Percentiles rank a stretch among this genome's conserved stretches.
These are phyloP conservation scores for Bombyx huttoni DNA, from an alignment of 2,888 invertebrate genomes.

Conservation along the genomic window DNA sequence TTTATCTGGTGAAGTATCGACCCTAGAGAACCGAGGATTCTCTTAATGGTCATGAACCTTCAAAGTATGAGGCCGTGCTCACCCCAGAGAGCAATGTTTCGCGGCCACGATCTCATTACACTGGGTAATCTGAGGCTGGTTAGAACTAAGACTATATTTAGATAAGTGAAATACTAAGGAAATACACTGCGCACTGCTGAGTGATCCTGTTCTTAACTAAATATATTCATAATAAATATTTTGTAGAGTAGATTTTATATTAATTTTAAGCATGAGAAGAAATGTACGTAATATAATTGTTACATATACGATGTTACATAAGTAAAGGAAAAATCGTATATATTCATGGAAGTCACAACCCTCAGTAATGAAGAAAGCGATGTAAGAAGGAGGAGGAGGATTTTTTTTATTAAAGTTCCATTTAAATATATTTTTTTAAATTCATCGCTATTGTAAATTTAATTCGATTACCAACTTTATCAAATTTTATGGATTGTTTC, in stretches of 20 bases:
- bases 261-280: too few species aligned
- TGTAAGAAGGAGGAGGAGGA: too few species aligned
- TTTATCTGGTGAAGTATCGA: slow-evolving; percentile 32
- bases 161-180: slow-evolving; percentile 18
- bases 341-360: too few species aligned
- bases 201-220: not conserved
- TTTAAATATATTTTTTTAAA: too few species aligned
- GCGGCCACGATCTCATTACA: slow-evolving; percentile 49
- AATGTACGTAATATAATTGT: too few species aligned
- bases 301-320: too few species aligned
- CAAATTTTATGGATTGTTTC: too few species aligned
- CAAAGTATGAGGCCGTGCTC: slow-evolving; percentile 39
- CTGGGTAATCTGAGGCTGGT: slow-evolving; percentile 43
- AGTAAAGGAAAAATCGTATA: too few species aligned
- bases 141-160: slow-evolving; percentile 32
- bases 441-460: too few species aligned
- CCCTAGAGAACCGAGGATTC: slow-evolving; percentile 32
- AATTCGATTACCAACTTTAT: too few species aligned
- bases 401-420: too few species aligned
- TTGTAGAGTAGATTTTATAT: not conserved
- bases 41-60: slow-evolving; percentile 48
- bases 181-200: not conserved
- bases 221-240: not conserved
- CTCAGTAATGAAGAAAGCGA: too few species aligned
- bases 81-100: slow-evolving; percentile 54